These are phyloP conservation scores for Condylostylus longicornis DNA, from an alignment of 1,140 invertebrate species.

Conservation along the genomic window DNA sequence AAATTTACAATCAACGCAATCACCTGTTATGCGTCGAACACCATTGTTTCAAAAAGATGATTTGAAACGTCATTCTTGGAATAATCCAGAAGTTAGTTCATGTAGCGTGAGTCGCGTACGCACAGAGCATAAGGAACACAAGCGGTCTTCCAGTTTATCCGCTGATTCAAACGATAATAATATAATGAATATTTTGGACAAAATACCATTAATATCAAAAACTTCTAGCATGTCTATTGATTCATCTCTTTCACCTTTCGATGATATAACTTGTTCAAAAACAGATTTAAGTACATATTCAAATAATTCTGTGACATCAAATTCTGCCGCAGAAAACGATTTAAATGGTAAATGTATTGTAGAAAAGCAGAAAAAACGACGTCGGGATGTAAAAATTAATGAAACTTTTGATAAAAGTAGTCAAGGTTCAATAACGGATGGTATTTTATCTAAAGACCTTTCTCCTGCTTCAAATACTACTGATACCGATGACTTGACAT, in stretches of 20 bases:
- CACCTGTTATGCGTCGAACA: constrained; percentile 38
- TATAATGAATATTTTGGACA: constrained; percentile 30
- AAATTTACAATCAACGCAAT: too few species aligned
- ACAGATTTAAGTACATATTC: constrained; percentile 25
- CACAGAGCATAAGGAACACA: constrained; percentile 32
- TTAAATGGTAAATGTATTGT: background rate
- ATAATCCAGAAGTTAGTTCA: constrained; percentile 13
- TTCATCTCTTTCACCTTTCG: constrained; percentile 24
- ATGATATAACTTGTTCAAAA: constrained; percentile 27
- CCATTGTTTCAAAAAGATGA: too few species aligned
- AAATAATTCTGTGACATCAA: constrained; percentile 14
- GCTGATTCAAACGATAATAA: constrained; percentile 31
- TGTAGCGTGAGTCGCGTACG: background rate
- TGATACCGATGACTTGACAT: constrained; percentile 30
- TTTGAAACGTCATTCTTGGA: constrained; percentile 44
- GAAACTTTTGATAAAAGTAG: constrained; percentile 32
- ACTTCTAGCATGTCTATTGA: constrained; percentile 26
- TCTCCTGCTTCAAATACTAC: constrained; percentile 25
- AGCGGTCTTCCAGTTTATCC: constrained; percentile 42
- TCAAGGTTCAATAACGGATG: constrained; percentile 27
- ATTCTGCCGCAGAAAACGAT: constrained; percentile 9
- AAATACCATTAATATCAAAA: constrained; percentile 28
- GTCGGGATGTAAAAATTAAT: constrained; percentile 25
- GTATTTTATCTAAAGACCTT: constrained; percentile 26
- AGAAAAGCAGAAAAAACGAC: constrained; percentile 15